phyloP scores from a whole-genome alignment of 2,888 invertebrate genomes.

The Melikaiella ostensackeni region DNA sequence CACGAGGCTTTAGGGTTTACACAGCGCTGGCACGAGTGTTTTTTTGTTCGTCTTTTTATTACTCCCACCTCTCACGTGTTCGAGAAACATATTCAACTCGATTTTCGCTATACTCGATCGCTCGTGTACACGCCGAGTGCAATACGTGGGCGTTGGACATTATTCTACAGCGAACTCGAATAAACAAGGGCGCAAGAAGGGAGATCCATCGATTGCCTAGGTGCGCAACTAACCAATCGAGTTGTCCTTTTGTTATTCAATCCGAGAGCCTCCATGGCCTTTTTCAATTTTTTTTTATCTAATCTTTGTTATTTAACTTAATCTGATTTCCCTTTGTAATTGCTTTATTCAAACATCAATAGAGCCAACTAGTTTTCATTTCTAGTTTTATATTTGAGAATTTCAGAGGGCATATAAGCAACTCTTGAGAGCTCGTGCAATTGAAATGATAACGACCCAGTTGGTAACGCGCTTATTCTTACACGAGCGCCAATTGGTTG shows the following conservation, averaged over 20 bases:
- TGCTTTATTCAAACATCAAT: not conserved
- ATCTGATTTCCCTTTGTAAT: not conserved
- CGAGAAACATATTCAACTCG: conserved; percentile 53
- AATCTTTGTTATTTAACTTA: not conserved
- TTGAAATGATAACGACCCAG: not conserved
- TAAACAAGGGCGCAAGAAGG: conserved; percentile 19
- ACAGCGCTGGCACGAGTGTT: conserved; percentile 5
- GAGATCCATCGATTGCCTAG: conserved; percentile 26
- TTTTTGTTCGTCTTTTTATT: conserved; percentile 14
- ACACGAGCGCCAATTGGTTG: conserved; percentile 19
- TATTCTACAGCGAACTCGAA: conserved; percentile 28
- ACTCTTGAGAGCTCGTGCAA: not conserved
- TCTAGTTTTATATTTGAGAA: not conserved
- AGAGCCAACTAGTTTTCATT: not conserved
- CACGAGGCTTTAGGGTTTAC: conserved; percentile 30
- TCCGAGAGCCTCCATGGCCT: not conserved
- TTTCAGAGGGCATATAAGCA: not conserved
- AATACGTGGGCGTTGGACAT: conserved; percentile 29
- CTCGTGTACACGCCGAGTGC: conserved; percentile 19
- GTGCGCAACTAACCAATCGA: conserved; percentile 31
- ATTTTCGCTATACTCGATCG: conserved; percentile 44
- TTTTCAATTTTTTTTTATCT: conserved; percentile 7
- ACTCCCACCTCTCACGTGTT: conserved; percentile 55
- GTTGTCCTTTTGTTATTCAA: conserved; percentile 24
- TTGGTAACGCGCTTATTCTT: conserved; percentile 2